Evolutionary conservation across 2,797 vertebrate species (phyloP).

Genomic region (Semotilus atromaculatus): DNA sequence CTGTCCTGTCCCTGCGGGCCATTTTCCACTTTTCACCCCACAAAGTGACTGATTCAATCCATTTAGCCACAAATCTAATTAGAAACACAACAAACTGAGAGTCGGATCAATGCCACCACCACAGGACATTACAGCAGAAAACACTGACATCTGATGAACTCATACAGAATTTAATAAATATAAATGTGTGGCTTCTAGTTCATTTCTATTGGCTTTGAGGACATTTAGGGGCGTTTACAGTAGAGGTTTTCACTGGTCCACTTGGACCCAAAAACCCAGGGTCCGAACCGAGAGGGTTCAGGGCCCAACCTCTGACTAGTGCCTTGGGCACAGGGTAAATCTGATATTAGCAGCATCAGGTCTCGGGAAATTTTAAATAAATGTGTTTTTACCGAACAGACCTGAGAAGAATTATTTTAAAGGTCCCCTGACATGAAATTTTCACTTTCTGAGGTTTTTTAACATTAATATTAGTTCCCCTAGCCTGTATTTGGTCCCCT

Average conservation of each 20-base stretch:
- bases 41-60: conserved; percentile 37
- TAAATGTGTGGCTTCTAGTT: background rate
- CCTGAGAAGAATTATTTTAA: too few relatives aligned
- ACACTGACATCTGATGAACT: background rate
- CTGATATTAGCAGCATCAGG: too few relatives aligned
- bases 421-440: too few relatives aligned
- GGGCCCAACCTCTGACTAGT: too few relatives aligned
- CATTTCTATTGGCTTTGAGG: background rate
- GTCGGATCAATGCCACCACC: conserved; percentile 2
- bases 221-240: background rate
- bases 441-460: too few relatives aligned
- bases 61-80: conserved; percentile 4
- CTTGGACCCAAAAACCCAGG: too few relatives aligned
- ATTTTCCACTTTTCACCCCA: conserved; percentile 48
- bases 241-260: background rate
- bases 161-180: background rate
- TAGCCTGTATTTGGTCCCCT: too few relatives aligned
- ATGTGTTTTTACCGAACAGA: too few relatives aligned
- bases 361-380: too few relatives aligned
- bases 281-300: too few relatives aligned
- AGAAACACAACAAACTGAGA: background rate
- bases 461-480: too few relatives aligned
- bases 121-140: background rate
- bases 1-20: background rate
- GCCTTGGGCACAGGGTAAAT: too few relatives aligned